Base-by-base conservation (phyloP, 2,113 vertebrate genomes). In the Periophthalmus modestus region DNA sequence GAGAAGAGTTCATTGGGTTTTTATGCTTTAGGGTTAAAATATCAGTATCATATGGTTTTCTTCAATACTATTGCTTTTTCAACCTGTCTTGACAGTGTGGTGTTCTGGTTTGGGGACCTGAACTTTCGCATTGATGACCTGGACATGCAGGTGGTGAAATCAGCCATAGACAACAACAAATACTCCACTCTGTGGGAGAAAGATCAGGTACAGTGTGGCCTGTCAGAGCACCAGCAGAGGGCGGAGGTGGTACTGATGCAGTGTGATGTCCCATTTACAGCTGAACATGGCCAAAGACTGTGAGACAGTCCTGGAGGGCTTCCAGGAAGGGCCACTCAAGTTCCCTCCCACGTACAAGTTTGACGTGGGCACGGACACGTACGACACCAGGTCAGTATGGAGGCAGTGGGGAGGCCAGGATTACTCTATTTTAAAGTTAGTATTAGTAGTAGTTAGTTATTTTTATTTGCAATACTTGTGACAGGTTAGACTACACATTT, bases 71-170 rank as follows among this genome's bases (percentile, higher is more conserved):
- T 28, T 28, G 2, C 28, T 28, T 28, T 28, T 3, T 28, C 2
- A 28, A 28, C 28, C 28, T n/a, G 5, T 80, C 66, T 83, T 73
- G 19, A 21, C 90, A 99, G 98, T 83, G 91, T 99, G 0, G 96
- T 99, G 66, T 99, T 99, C 92, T 99, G 98, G 97, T 98, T 99
- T 39, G 98, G 98, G 33, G 98, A 99, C 87, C 94, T 99, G 77
- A 99, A 99, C 89, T 99, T 99, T 85, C 96, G 97, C 33, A 98
- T 99, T 0, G 94, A 98, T 77, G 96, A 95, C 81, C 94, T 97
- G 0, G 97, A 99, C 39, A 95, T 96, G 74, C 96, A 96, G 77
- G 97, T 95, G 58, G 96, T 99, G 80, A 99, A 99, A 88, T 94
- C 95, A 0, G 95, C 97, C 81, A 96, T 99, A 0, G 97, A 98